Evolutionary conservation across 2,888 invertebrate genomes (phyloP).

Genomic region (Belgica antarctica): DNA sequence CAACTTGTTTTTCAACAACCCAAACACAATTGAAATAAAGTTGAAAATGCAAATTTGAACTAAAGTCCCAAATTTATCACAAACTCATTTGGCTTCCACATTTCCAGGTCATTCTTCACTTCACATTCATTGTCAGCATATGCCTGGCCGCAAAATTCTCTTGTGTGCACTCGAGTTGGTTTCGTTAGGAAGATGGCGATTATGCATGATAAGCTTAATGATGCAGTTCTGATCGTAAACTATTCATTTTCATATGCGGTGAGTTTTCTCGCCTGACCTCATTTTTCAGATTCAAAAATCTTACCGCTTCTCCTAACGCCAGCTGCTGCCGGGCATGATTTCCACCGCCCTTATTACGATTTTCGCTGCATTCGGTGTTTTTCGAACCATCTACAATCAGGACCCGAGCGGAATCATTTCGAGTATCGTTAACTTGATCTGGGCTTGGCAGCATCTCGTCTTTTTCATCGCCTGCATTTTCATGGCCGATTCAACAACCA

Average conservation of each 20-base stretch:
- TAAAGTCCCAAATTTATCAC: neutral
- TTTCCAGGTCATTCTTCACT: conserved; percentile 23
- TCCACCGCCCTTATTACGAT: neutral
- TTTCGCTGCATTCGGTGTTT: neutral
- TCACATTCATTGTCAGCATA: neutral
- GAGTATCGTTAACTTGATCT: neutral
- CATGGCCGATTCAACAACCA: neutral
- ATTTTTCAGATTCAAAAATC: conserved; percentile 16
- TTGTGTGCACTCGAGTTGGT: neutral
- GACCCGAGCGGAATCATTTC: neutral
- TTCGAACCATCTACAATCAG: neutral
- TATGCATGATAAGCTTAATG: conserved; percentile 43
- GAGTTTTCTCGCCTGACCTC: neutral
- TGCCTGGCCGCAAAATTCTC: neutral
- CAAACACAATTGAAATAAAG: too few relatives aligned
- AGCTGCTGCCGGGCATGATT: conserved; percentile 29
- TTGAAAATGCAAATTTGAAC: neutral
- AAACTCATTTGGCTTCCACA: neutral
- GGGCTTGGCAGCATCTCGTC: neutral
- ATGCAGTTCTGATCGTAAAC: conserved; percentile 36
- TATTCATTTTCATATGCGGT: conserved; percentile 24
- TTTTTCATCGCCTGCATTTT: neutral
- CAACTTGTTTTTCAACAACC: too few relatives aligned
- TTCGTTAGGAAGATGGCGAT: conserved; percentile 24
- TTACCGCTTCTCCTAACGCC: neutral